Base-by-base conservation (phyloP, 2,797 vertebrate species). In the Numenius phaeopus region DNA sequence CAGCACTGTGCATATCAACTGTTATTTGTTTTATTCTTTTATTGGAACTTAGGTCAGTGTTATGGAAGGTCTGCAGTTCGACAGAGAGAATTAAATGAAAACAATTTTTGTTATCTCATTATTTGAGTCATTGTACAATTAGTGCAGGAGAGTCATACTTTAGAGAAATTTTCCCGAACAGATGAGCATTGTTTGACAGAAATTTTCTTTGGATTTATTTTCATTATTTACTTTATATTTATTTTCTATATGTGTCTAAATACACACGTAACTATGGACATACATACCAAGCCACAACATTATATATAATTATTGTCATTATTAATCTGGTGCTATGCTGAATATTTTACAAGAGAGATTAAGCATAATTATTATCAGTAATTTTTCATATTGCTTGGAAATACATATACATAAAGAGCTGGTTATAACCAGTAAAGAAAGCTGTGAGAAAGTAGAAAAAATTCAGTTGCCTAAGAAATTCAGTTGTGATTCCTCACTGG, bases 1-100 rank as follows among this genome's bases (percentile, higher is more conserved):
- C n/a, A 90, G 72, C 32, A 72, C 78, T 87, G 61, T 97, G 92
- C 84, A 97, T 97, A 96, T 96, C 86, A 95, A 87, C 90, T 85
- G 79, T 55, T 94, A 78, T 64, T 96, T 97, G 89, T 87, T 97
- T 89, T 61, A 89, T 81, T 86, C 49, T 93, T 87, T 92, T 83
- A 55, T 83, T 97, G 83, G 71, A 82, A 94, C 83, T 94, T 84
- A 59, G 10, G 14, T 72, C 32, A 16, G 40, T 34, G 65, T 90
- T 85, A 64, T 52, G 62, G 69, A 96, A 91, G 76, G 72, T 65
- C 15, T 44, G 32, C 14, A 71, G 78, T 76, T 95, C 0, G 0
- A 27, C 11, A 44, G 54, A 95, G 47, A 82, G 24, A 77, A 79
- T 69, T 55, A 62, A 50, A 83, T 50, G 7, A 52, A 79, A 91